A percentile compares a stretch with the other conserved stretches of the same genome.
Conservation (phyloP, 53 echinoderm and acorn worm genomes). For the Stichopus horrens region DNA sequence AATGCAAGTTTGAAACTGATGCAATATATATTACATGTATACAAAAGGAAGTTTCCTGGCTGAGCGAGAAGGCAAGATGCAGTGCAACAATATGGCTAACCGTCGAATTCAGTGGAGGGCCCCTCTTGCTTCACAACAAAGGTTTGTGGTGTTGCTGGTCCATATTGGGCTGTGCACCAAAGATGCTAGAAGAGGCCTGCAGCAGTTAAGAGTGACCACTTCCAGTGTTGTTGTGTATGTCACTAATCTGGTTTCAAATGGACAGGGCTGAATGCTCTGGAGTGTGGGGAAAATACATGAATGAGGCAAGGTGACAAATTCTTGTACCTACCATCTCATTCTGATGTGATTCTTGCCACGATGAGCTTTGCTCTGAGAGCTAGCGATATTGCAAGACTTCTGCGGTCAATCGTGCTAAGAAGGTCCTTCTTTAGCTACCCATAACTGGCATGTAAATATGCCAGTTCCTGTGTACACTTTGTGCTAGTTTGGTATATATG, state of each 20-base stretch:
- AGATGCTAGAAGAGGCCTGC: neutral
- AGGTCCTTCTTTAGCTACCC: too few relatives aligned
- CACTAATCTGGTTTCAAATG: neutral
- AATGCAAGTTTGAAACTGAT: slow-evolving; percentile 29
- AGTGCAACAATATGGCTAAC: neutral
- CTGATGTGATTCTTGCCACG: too few relatives aligned
- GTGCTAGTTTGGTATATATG: too few relatives aligned
- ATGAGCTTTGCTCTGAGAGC: too few relatives aligned
- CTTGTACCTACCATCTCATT: too few relatives aligned
- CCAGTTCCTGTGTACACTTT: too few relatives aligned
- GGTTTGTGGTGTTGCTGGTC: neutral
- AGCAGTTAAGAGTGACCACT: neutral
- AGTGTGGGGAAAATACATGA: too few relatives aligned
- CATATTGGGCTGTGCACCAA: neutral
- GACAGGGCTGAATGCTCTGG: too few relatives aligned
- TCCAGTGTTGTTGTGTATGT: neutral
- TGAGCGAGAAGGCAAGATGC: neutral
- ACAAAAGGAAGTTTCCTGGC: neutral
- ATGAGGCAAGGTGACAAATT: too few relatives aligned
- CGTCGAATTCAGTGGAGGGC: neutral
- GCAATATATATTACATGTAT: slow-evolving; percentile 32
- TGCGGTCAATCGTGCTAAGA: too few relatives aligned
- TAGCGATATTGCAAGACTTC: too few relatives aligned
- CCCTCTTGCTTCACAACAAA: neutral
- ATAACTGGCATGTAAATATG: too few relatives aligned